Evolutionary conservation across 2,888 invertebrate species (phyloP).

Genomic region (Thecophora atra): DNA sequence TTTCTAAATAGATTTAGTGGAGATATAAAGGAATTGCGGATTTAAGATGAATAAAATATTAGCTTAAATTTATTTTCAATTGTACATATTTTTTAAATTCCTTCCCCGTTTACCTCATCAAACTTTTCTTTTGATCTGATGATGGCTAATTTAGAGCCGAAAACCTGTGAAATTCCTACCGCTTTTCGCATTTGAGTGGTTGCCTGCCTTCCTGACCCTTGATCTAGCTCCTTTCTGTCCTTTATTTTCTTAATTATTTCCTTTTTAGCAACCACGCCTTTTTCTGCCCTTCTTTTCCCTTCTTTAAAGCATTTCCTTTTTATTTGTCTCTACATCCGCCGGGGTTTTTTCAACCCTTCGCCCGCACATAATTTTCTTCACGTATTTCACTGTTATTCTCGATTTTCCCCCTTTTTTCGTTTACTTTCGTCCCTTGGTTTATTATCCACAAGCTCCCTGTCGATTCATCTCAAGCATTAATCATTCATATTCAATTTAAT

Average conservation of each 20-base stretch:
- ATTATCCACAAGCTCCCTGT: background rate
- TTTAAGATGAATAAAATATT: no score
- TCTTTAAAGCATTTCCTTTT: conserved; percentile 14
- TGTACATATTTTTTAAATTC: no score
- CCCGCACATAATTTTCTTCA: background rate
- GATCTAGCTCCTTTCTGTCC: background rate
- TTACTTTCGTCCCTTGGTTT: background rate
- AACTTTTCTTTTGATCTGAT: no score
- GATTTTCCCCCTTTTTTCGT: background rate
- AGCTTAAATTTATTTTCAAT: no score
- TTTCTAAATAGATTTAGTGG: no score
- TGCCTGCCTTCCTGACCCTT: background rate
- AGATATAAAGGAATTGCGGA: no score
- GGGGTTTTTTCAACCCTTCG: background rate
- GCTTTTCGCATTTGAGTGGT: background rate
- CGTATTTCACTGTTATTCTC: no score
- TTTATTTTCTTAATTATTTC: background rate
- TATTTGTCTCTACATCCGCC: conserved; percentile 5
- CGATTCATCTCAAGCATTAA: conserved; percentile 15
- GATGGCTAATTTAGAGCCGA: no score
- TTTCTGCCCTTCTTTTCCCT: background rate
- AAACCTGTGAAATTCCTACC: background rate
- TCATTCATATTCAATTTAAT: conserved; percentile 22
- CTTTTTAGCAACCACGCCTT: conserved; percentile 9
- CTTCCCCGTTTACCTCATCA: no score